Evolutionary conservation across 2,797 vertebrate species (phyloP).

Genomic region (Anguilla anguilla): DNA sequence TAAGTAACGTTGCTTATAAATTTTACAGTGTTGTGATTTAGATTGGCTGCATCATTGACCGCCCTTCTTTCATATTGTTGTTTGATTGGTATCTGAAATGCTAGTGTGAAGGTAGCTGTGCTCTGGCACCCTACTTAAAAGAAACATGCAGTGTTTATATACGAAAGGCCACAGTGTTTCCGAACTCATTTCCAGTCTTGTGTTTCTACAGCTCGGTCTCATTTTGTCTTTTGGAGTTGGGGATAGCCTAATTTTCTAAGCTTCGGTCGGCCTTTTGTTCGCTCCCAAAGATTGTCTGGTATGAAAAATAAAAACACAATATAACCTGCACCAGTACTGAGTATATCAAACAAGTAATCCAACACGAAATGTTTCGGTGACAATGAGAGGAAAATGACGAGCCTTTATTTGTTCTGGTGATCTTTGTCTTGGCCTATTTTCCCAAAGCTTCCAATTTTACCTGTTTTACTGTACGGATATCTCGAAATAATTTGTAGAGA

Average conservation of each 20-base stretch:
- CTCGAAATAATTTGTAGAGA: neutral
- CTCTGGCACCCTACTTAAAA: neutral
- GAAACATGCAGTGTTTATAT: neutral
- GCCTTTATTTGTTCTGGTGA: neutral
- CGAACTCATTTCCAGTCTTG: neutral
- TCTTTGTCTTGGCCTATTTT: neutral
- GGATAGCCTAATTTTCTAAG: neutral
- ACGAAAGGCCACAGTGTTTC: neutral
- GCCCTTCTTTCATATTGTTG: neutral
- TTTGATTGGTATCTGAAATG: neutral
- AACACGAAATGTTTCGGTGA: neutral
- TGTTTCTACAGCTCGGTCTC: neutral
- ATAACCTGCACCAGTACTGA: neutral
- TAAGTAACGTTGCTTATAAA: conserved; percentile 65
- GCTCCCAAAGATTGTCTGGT: neutral
- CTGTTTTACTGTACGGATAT: neutral
- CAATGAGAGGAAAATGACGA: neutral
- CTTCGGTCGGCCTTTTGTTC: conserved; percentile 10
- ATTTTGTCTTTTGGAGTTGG: neutral
- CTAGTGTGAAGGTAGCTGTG: neutral
- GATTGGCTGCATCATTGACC: neutral
- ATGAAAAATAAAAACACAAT: neutral
- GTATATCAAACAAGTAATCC: neutral
- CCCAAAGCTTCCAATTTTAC: neutral
- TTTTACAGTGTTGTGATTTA: neutral